phyloP scores from a whole-genome alignment of 1,140 invertebrate genomes.

The Kradibia gibbosae region DNA sequence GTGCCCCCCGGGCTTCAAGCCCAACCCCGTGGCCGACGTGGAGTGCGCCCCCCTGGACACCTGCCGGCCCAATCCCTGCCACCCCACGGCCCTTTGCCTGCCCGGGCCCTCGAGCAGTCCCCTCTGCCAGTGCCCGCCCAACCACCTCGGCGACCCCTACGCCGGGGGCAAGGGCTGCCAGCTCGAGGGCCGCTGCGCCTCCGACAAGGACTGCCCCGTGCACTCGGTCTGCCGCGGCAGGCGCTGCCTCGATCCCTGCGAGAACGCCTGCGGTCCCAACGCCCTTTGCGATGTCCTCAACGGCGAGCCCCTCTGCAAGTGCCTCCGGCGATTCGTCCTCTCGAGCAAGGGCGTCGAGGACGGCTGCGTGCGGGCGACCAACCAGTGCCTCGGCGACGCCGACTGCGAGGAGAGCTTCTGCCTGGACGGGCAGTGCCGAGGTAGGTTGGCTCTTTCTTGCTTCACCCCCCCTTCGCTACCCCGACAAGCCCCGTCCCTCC shows the following conservation, averaged over 20 bases:
- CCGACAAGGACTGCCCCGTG: constrained; percentile 82
- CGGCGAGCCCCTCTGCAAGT: constrained; percentile 82
- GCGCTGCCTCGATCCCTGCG: constrained; percentile 84
- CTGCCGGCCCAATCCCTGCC: constrained; percentile 87
- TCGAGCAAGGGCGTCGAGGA: constrained; percentile 75
- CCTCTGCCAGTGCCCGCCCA: constrained; percentile 83
- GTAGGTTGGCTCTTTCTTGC: constrained; percentile 56
- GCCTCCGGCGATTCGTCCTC: constrained; percentile 81
- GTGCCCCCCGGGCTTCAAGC: constrained; percentile 85
- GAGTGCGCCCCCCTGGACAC: constrained; percentile 80
- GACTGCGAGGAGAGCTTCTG: constrained; percentile 87
- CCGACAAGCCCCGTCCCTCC: too few relatives aligned
- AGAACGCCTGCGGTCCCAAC: constrained; percentile 83
- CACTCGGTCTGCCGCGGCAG: constrained; percentile 82
- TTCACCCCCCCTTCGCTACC: background rate
- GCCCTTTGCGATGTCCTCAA: constrained; percentile 83
- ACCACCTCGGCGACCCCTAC: constrained; percentile 84
- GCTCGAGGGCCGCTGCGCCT: constrained; percentile 80
- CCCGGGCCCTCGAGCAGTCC: constrained; percentile 71
- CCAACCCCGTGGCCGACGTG: constrained; percentile 86
- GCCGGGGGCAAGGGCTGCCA: constrained; percentile 77
- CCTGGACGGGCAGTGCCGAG: constrained; percentile 85
- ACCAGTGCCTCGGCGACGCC: constrained; percentile 79
- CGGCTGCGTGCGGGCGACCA: constrained; percentile 81
- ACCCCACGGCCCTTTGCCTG: constrained; percentile 84